phyloP scores from a whole-genome alignment of 2,113 vertebrate species.

The Probosciger aterrimus region DNA sequence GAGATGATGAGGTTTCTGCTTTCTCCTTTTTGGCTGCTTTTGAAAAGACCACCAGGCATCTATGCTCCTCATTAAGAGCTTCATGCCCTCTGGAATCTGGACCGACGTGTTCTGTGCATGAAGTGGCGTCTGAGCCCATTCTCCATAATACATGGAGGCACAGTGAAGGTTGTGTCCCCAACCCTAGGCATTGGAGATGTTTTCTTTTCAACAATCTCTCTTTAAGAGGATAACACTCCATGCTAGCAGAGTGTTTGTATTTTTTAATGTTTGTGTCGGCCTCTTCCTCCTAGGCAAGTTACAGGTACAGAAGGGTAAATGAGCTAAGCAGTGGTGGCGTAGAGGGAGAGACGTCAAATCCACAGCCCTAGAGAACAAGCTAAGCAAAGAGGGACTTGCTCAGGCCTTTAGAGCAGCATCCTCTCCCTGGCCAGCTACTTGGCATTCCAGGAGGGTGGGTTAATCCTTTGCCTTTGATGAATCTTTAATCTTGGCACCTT shows the following conservation, averaged over 20 bases:
- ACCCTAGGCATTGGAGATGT: background rate
- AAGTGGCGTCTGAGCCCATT: background rate
- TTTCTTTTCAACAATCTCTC: background rate
- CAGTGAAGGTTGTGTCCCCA: background rate
- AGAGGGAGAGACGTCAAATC: background rate
- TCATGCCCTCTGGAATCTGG: background rate
- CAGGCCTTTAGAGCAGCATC: background rate
- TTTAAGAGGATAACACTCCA: background rate
- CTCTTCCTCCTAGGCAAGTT: background rate
- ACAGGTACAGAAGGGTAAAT: background rate
- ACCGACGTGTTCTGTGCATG: background rate
- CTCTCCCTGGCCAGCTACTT: background rate
- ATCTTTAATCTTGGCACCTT: conserved; percentile 66
- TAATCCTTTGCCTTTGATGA: conserved; percentile 65
- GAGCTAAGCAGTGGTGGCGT: background rate
- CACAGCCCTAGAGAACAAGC: background rate
- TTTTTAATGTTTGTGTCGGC: background rate
- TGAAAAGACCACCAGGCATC: background rate
- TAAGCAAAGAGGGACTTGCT: background rate
- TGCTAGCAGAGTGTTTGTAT: background rate
- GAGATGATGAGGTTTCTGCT: background rate
- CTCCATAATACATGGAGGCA: background rate
- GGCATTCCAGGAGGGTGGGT: conserved; percentile 37
- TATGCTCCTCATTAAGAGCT: background rate
- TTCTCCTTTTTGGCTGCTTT: background rate